phyloP scores from a whole-genome alignment of 2,888 invertebrate genomes.

The Conus canariensis region DNA sequence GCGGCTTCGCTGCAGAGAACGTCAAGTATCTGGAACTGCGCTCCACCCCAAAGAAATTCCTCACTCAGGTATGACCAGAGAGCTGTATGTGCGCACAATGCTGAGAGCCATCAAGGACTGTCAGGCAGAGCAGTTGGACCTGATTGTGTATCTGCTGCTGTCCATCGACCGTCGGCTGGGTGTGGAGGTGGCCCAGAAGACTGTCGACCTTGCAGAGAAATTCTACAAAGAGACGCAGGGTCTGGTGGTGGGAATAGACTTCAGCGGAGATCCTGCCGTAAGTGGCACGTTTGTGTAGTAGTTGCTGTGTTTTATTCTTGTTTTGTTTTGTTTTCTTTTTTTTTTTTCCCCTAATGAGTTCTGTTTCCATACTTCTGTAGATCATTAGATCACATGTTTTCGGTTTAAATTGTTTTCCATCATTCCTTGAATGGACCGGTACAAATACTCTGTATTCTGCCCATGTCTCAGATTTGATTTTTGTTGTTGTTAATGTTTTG shows the following conservation, averaged over 20 bases:
- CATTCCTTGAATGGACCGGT: no score
- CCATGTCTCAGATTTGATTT: no score
- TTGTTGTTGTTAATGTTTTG: no score
- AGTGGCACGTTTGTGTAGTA: slow-evolving; percentile 77
- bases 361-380: not conserved
- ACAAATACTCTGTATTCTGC: no score
- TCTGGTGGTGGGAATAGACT: slow-evolving; percentile 87
- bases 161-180: slow-evolving; percentile 88
- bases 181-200: slow-evolving; percentile 83
- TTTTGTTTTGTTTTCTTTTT: not conserved
- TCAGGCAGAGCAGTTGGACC: slow-evolving; percentile 64
- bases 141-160: slow-evolving; percentile 84
- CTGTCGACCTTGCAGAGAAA: slow-evolving; percentile 84
- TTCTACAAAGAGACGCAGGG: slow-evolving; percentile 83
- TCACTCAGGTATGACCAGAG: slow-evolving; percentile 85
- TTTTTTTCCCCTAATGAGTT: no score
- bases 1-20: slow-evolving; percentile 89
- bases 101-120: slow-evolving; percentile 68
- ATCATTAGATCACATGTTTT: no score
- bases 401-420: no score
- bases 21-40: slow-evolving; percentile 92
- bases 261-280: slow-evolving; percentile 88
- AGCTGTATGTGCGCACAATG: slow-evolving; percentile 86
- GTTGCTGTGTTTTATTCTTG: not conserved
- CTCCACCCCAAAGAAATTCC: slow-evolving; percentile 87